Evolutionary conservation across 2,797 vertebrate species (phyloP).

Genomic region (Hypotaenidia philippensis): DNA sequence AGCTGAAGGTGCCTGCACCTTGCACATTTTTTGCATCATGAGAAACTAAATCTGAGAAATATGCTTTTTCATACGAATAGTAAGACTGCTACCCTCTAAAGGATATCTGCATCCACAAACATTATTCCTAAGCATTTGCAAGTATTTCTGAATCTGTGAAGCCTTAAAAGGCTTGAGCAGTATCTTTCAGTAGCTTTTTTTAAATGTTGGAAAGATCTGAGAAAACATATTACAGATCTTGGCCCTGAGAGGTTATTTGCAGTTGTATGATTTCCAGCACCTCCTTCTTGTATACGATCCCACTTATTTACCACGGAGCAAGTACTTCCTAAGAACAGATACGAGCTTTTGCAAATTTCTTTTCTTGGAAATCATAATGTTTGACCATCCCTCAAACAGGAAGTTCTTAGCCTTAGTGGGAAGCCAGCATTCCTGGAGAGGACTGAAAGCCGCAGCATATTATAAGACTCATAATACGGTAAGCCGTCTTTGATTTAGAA

Average conservation of each 20-base stretch:
- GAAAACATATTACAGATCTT: not conserved
- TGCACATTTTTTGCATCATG: not conserved
- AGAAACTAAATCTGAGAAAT: conserved; percentile 1
- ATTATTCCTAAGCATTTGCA: not conserved
- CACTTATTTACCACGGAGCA: not conserved
- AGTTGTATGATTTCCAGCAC: not conserved
- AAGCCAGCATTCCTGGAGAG: conserved; percentile 20
- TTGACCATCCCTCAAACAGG: not conserved
- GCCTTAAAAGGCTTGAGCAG: not conserved
- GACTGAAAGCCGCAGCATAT: not conserved
- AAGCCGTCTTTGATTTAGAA: conserved; percentile 30
- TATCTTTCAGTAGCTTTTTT: not conserved
- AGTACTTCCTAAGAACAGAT: not conserved
- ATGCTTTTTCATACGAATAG: not conserved
- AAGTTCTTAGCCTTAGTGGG: conserved; percentile 33
- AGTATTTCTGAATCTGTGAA: not conserved
- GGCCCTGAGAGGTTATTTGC: not conserved
- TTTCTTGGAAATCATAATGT: not conserved
- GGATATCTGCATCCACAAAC: not conserved
- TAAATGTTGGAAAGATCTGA: not conserved
- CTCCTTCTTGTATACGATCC: not conserved
- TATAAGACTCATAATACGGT: not conserved
- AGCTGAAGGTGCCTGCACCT: not conserved
- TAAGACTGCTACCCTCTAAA: not conserved
- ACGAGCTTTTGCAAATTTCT: not conserved